Conservation (phyloP, 2,113 vertebrate genomes). For the Rhea americana region DNA sequence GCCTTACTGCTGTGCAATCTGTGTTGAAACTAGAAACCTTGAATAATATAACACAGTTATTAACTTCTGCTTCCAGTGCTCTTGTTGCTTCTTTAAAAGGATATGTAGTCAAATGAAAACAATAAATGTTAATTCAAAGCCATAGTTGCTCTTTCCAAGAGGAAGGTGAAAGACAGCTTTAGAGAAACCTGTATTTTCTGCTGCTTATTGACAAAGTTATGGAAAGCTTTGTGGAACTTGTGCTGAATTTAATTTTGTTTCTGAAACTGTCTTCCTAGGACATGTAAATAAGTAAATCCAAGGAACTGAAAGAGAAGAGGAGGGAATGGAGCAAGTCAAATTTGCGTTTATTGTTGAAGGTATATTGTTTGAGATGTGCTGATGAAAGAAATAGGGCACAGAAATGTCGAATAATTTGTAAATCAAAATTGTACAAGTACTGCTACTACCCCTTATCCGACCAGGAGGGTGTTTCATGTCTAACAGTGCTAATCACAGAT, state of each 20-base stretch:
- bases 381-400: neutral
- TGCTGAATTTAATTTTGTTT: neutral
- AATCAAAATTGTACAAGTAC: neutral
- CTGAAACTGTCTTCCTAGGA: neutral
- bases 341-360: neutral
- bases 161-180: neutral
- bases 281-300: neutral
- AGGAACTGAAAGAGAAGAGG: neutral
- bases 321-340: neutral
- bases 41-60: neutral
- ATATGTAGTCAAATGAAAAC: slow-evolving; percentile 20
- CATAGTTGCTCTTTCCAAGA: slow-evolving; percentile 10
- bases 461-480: rapidly evolving
- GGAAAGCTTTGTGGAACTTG: neutral
- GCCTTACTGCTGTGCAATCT: neutral
- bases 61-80: neutral
- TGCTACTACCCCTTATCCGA: neutral
- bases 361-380: neutral
- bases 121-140: neutral
- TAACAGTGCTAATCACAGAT: neutral
- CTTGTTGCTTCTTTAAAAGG: neutral
- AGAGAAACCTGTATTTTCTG: slow-evolving; percentile 9
- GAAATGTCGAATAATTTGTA: neutral
- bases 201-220: slow-evolving; percentile 18
- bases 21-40: neutral